Evolutionary conservation across 2,888 invertebrate genomes (phyloP).

Genomic region (Cheiracanthium punctorium): DNA sequence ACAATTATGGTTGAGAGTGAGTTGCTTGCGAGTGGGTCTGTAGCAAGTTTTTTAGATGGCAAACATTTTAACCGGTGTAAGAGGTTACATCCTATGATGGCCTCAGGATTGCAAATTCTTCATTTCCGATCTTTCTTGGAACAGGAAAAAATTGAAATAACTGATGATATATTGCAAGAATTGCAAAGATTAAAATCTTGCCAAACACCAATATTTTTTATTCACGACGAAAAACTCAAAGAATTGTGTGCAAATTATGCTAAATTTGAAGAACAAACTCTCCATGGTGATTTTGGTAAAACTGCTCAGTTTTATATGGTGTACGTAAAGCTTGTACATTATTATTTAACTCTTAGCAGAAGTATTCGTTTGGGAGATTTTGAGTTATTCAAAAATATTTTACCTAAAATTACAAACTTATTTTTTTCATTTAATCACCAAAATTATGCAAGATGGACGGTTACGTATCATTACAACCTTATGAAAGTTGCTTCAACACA

Average conservation of each 20-base stretch:
- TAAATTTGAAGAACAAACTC: neutral
- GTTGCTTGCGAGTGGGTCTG: neutral
- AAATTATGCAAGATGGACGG: neutral
- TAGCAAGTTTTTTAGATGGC: neutral
- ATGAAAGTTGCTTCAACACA: neutral
- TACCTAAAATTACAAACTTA: neutral
- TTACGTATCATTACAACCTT: neutral
- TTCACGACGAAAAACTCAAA: neutral
- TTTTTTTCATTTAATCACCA: neutral
- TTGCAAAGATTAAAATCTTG: neutral
- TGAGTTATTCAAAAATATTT: neutral
- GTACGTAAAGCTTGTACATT: neutral
- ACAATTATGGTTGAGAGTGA: neutral
- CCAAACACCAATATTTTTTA: neutral
- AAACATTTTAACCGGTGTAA: slow-evolving; percentile 2
- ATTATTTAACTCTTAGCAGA: neutral
- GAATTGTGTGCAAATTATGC: neutral
- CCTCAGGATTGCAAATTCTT: neutral
- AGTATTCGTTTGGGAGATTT: neutral
- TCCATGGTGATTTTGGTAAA: neutral
- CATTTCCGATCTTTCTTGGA: neutral
- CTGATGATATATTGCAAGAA: neutral
- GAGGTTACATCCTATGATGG: neutral
- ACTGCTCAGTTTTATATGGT: neutral
- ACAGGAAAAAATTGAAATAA: neutral